phyloP scores from a whole-genome alignment of 2,888 invertebrate genomes.

The Diploptera punctata region DNA sequence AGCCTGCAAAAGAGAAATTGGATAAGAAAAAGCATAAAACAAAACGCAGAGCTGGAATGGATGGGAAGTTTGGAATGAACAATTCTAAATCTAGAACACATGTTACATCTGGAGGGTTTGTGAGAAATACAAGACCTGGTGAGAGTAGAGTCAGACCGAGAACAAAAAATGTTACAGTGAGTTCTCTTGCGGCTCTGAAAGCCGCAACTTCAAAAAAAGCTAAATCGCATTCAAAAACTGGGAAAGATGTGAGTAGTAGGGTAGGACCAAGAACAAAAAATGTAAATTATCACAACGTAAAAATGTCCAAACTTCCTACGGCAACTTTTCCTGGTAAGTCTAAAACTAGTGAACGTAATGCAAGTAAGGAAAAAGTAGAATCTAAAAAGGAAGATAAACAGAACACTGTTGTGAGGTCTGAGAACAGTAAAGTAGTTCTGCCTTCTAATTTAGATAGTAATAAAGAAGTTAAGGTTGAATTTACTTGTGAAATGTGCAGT shows the following conservation, averaged over 20 bases:
- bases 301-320: slow-evolving; percentile 57
- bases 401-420: not conserved
- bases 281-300: slow-evolving; percentile 65
- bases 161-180: slow-evolving; percentile 43
- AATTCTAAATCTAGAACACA: not conserved
- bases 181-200: slow-evolving; percentile 41
- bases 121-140: slow-evolving; percentile 39
- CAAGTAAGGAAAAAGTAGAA: slow-evolving; percentile 46
- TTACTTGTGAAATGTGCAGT: slow-evolving; percentile 84
- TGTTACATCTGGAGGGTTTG: slow-evolving; percentile 38
- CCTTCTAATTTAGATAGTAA: not conserved
- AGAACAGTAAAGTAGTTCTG: not conserved
- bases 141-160: slow-evolving; percentile 40
- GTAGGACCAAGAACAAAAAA: slow-evolving; percentile 69
- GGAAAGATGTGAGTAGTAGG: slow-evolving; percentile 46
- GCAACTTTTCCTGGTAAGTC: slow-evolving; percentile 58
- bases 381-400: not conserved
- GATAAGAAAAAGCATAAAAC: slow-evolving; percentile 37
- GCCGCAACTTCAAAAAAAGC: slow-evolving; percentile 33
- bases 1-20: slow-evolving; percentile 38
- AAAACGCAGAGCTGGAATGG: slow-evolving; percentile 20
- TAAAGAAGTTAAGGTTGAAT: slow-evolving; percentile 52
- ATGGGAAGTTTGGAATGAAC: slow-evolving; percentile 17
- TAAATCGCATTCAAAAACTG: not conserved
- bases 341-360: slow-evolving; percentile 40